These are phyloP conservation scores for Temnothorax curvispinosus DNA, from an alignment of 1,140 invertebrate species.

Conservation along the genomic window DNA sequence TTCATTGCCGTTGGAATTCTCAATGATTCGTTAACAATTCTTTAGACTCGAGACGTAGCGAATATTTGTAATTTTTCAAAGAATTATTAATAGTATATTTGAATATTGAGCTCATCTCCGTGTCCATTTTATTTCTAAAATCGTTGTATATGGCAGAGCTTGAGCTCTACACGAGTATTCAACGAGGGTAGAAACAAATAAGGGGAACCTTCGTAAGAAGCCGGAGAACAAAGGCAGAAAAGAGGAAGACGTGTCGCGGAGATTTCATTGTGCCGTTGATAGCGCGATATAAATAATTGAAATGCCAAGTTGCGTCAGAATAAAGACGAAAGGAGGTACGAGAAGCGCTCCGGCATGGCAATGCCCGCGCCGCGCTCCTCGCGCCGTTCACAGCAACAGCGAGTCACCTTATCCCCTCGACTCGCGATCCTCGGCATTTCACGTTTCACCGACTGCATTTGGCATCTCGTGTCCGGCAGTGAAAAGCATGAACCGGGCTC, in stretches of 20 bases:
- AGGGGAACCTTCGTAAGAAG: neutral
- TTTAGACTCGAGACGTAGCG: neutral
- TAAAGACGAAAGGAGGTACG: constrained; percentile 23
- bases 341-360: neutral
- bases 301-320: constrained; percentile 34
- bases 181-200: neutral
- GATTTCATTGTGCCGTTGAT: constrained; percentile 35
- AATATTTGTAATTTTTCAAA: constrained; percentile 7
- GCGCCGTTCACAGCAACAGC: neutral
- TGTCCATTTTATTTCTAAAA: neutral
- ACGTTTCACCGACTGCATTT: constrained; percentile 61
- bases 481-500: constrained; percentile 58
- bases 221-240: neutral
- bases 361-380: neutral
- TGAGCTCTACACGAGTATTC: neutral
- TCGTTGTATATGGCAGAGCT: neutral
- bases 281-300: constrained; percentile 63
- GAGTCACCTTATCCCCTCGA: neutral
- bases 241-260: constrained; percentile 26
- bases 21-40: neutral
- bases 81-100: neutral
- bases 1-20: constrained; percentile 6
- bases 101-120: neutral
- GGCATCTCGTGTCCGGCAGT: constrained; percentile 59
- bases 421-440: constrained; percentile 45